Evolutionary conservation across 2,113 vertebrate genomes (phyloP), one percentile per base, ranked within the genome.

Genomic region (Notechis scutatus): DNA sequence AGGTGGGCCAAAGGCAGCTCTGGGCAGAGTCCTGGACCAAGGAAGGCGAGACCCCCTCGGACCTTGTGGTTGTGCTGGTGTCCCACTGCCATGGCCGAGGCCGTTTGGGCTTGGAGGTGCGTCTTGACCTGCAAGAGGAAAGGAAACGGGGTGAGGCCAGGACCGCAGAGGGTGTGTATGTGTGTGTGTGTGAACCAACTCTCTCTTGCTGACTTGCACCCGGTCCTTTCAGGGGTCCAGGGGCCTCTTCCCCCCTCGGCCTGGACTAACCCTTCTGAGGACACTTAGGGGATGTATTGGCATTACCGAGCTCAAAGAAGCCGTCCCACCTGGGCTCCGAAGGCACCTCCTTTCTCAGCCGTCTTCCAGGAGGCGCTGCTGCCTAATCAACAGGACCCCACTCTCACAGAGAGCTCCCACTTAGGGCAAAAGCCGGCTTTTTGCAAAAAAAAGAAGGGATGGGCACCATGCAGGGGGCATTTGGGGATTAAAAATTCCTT

Each of bases 31-130:
- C 59, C 59, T 29, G 59, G 61, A 14, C 29, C 61, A 69, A 69
- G 29, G n/a, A 15, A n/a, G 61, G 29, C 9, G 8, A 20, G 69
- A 81, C 1, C 1, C 1, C n/a, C 5, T 24, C 7, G 23, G 97
- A 99, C 99, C 98, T 98, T 96, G 87, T 99, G 99, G 93, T 99
- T 98, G 94, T 99, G 99, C 96, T 99, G 99, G 96, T 99, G 98
- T 23, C 99, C 99, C 45, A 99, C 99, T 0, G 98, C 98, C 56
- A 99, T 94, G 0, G 97, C 64, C 0, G 97, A 93, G 94, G 98
- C 93, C 0, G 98, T 97, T 96, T 99, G 99, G 47, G 99, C 98
- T 95, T 99, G 99, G 50, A 99, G 98, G 89, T 99, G 99, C 0
- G 99, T 99, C 96, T 99, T 99, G 87, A 99, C 97, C 99, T 99